Base-by-base conservation (phyloP, 1,140 invertebrate species). In the Oncopodura yosiiana region DNA sequence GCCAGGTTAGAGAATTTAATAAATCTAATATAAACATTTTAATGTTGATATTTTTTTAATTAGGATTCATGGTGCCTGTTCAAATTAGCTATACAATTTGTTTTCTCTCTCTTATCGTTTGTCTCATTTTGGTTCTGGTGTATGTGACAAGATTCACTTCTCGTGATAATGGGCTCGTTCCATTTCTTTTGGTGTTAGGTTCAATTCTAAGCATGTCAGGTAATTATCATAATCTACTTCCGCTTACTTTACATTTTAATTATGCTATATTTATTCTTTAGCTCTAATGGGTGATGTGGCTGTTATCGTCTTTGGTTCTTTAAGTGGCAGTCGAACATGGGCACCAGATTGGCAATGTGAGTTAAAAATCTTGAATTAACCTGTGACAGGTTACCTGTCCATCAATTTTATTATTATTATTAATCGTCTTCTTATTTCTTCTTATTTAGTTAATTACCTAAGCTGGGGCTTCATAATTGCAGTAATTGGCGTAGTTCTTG, bases 11-110 rank as follows among this genome's bases (percentile, higher is more conserved):
- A 24, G 5, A 36, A 29, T 27, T 32, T 43, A 36, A 24, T 3
- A 26, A 48, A 29, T 30, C 11, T 24, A 37, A 43, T n/a, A 42
- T 16, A 3, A 36, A 43, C 4, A 44, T 30, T 43, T 23, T 6
- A 50, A 50, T 49, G 16, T 30, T 43, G 16, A 46, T 26, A 21
- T 49, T 37, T 21, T 23, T 27, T n/a, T 18, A 53, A 57, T 36
- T 44, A 61, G 60, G 37, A 3, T 61, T 61, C 26, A 16, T 61
- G n/a, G 50, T 61, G 19, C 55, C 60, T 14, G 60, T 61, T n/a
- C 60, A 61, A 61, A 57, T 61, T 29, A 21, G 51, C n/a, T 61
- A 45, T 32, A 41, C 55, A 9, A 12, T 61, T 36, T 61, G 60
- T 43, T 61, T 61, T 34, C 19, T 57, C 0, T 5, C 36, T 3